Conservation (phyloP, 2,888 invertebrate species). For the Stegana nigrithorax region DNA sequence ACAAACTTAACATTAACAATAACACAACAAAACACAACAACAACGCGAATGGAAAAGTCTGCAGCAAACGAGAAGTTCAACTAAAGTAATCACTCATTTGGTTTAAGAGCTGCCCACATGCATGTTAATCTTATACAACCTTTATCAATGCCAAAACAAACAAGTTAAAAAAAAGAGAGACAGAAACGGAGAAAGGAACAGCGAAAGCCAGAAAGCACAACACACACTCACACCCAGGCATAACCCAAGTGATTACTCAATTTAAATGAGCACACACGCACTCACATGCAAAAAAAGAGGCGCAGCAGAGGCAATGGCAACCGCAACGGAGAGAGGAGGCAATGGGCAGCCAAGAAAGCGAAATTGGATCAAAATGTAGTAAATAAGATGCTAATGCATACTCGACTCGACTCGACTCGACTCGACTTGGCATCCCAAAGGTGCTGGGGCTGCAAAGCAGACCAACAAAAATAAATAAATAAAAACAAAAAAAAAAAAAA, state of each 20-base stretch:
- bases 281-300: neutral
- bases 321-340: neutral
- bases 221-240: neutral
- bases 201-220: too few species aligned
- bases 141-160: conserved; percentile 12
- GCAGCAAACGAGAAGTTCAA: too few species aligned
- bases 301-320: neutral
- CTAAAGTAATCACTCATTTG: conserved; percentile 15
- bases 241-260: conserved; percentile 16
- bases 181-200: too few species aligned
- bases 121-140: neutral
- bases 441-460: conserved; percentile 1
- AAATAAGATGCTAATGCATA: conserved; percentile 54
- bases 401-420: too few species aligned
- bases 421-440: conserved; percentile 11
- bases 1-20: too few species aligned
- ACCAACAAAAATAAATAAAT: conserved; percentile 11
- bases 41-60: neutral
- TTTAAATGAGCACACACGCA: conserved; percentile 13
- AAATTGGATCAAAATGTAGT: conserved; percentile 34
- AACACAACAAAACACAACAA: neutral
- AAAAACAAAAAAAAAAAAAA: conserved; percentile 1
- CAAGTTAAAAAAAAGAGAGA: neutral
- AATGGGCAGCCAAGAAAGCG: neutral
- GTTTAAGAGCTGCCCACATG: conserved; percentile 2